Base-by-base conservation (phyloP, 2,888 invertebrate genomes). In the Plebejus melissa region DNA sequence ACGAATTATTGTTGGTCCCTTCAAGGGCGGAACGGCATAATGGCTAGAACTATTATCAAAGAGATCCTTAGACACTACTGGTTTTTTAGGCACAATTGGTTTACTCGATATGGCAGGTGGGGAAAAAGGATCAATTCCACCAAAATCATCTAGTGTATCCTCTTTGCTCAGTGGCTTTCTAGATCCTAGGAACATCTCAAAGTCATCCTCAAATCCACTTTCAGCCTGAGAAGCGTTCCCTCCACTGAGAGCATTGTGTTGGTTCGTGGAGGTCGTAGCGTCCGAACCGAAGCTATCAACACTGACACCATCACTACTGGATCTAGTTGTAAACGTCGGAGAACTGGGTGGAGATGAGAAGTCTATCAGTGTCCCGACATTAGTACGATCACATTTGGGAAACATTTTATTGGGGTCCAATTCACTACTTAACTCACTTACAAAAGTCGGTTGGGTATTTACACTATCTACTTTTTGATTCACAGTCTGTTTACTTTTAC, bases 141-240 rank as follows among this genome's bases (percentile, higher is more conserved):
- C 87, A 87, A 95, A 95, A 77, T 95, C 94, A 82, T 95, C 94
- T 74, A 93, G 85, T 11, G 90, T 90, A 69, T 90, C 88, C 11
- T 90, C 88, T 83, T 90, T 88, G 82, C 84, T 82, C 50, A 87
- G 80, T 72, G 83, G 84, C 82, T 91, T 94, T 82, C 90, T 88
- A 78, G 92, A 86, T 80, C 89, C 89, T 4, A 95, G 91, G 82
- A 95, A 95, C 71, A 95, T 91, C 84, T 97, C 96, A 85, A 96
- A 97, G 85, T 97, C 97, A 90, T 97, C 97, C 87, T 97, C 97
- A 84, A 97, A 97, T 4, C 97, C 96, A 88, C 96, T 96, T 84
- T 96, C 96, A 69, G 96, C 95, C 84, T 96, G 96, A 4, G 96
- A 96, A 7, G 95, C 94, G 83, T 95, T 96, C 22, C 96, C 95